Percentiles rank a stretch among this genome's conserved stretches.
These are phyloP conservation scores for Drosophila borealis DNA, from an alignment of 2,888 invertebrate species.

Conservation along the genomic window DNA sequence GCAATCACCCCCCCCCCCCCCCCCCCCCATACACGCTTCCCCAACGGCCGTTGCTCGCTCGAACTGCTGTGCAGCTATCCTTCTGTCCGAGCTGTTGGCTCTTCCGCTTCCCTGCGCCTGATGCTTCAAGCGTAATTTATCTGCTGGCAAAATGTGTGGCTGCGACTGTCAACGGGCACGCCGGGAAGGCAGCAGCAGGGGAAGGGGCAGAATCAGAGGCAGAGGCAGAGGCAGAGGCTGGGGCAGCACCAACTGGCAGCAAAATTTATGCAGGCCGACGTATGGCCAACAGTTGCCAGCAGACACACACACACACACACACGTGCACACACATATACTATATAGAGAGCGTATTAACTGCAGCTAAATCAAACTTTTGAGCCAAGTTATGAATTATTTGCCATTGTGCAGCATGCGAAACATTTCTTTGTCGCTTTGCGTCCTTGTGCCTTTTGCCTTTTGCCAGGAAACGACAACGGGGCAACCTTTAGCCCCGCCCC, in stretches of 20 bases:
- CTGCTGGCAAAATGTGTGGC: slow-evolving; percentile 61
- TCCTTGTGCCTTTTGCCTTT: slow-evolving; percentile 23
- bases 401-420: slow-evolving; percentile 74
- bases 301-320: slow-evolving; percentile 8
- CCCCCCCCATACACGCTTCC: too few relatives aligned
- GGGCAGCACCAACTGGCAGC: slow-evolving; percentile 23
- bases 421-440: slow-evolving; percentile 68
- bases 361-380: slow-evolving; percentile 78
- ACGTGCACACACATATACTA: slow-evolving; percentile 6
- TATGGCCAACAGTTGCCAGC: slow-evolving; percentile 57
- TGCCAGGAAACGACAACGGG: slow-evolving; percentile 39
- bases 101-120: slow-evolving; percentile 67
- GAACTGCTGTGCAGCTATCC: slow-evolving; percentile 15
- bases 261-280: slow-evolving; percentile 75
- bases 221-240: not conserved
- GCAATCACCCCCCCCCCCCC: not conserved
- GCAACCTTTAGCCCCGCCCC: slow-evolving; percentile 29
- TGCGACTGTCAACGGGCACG: slow-evolving; percentile 52
- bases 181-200: slow-evolving; percentile 1
- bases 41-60: not conserved
- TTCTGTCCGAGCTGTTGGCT: slow-evolving; percentile 62
- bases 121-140: slow-evolving; percentile 73
- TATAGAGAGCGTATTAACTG: slow-evolving; percentile 67
- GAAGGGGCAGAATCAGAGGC: not conserved
- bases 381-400: slow-evolving; percentile 79